Conservation (phyloP, 2,888 invertebrate species). For the Noctua comes region DNA sequence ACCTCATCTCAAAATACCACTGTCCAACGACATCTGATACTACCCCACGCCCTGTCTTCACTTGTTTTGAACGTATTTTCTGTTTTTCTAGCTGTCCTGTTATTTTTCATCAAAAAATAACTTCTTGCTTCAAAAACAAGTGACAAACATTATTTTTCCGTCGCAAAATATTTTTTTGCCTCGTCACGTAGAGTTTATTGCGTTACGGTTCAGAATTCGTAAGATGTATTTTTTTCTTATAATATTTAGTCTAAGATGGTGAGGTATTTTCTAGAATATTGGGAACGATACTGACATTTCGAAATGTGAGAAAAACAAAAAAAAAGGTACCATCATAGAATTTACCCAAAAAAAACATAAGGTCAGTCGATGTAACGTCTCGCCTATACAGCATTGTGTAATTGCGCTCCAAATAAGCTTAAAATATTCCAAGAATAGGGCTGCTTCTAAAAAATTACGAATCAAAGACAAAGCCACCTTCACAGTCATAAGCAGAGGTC, state of each 20-base stretch:
- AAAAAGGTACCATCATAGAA: not conserved
- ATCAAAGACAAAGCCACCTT: too few species aligned
- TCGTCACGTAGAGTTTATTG: slow-evolving; percentile 55
- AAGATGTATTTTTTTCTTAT: slow-evolving; percentile 38
- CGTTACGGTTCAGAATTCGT: slow-evolving; percentile 41
- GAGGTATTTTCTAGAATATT: slow-evolving; percentile 13
- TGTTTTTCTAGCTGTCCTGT: slow-evolving; percentile 40
- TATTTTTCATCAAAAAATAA: slow-evolving; percentile 57
- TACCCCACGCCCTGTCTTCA: slow-evolving; percentile 15
- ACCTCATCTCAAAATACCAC: not conserved
- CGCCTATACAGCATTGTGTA: not conserved
- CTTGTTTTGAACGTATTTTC: slow-evolving; percentile 53
- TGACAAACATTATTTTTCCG: slow-evolving; percentile 57
- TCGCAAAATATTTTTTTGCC: slow-evolving; percentile 50
- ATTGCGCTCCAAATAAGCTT: not conserved
- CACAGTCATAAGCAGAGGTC: too few species aligned
- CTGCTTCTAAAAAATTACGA: too few species aligned
- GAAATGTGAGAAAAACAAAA: slow-evolving; percentile 4
- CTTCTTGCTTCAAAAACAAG: slow-evolving; percentile 57
- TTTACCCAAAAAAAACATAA: not conserved
- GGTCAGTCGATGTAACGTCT: not conserved
- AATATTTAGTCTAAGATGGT: slow-evolving; percentile 31
- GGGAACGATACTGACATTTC: slow-evolving; percentile 12
- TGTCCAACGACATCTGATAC: slow-evolving; percentile 25
- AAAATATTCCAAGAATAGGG: not conserved